Base-by-base conservation (phyloP, 2,888 invertebrate species). In the Metopia argyrocephala region DNA sequence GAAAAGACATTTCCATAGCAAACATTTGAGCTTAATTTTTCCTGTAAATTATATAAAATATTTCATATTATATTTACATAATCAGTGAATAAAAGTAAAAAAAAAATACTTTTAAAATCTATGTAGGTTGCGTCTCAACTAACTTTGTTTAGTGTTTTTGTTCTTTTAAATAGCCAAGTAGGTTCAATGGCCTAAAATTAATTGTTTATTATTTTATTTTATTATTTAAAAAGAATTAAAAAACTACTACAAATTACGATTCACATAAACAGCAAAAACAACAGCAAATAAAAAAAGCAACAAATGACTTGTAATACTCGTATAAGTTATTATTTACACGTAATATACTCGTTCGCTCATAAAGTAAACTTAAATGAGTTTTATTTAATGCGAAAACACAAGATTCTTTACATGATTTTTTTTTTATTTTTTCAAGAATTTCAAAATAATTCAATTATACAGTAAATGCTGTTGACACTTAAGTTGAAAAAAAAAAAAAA, bases 181-280 rank as follows among this genome's bases (percentile, higher is more conserved):
- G 61, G 70, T 66, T 79, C 70, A 79, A 76, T 50, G 75, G 48
- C 75, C 79, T 66, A 21, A 70, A 75, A 57, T 79, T 65, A 74
- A 65, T 70, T 75, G 70, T 71, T 75, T 70, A 50, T 76, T 54
- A 52, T 75, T 38, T 57, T 12, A 45, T 38, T 38, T 12, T 31
- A 48, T 62, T 5, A 48, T 27, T 6, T 52, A 52, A 59, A 66
- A 61, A 45, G 21, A 21, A 21, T 5, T 6, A 20, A 20, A 73
- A 38, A 18, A 56, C 27, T 27, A 57, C 48, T 20, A 21, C 45
- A 46, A 54, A 59, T 38, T 61, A 12, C 5, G 5, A 59, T 20
- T 4, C 31, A 38, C 15, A 59, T 12, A 38, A 23, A 61, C 45
- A 20, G 31, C n/a, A 45, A 52, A 31, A 31, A n/a, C 7, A 25